Evolutionary conservation across 1,140 invertebrate species (phyloP), one percentile per base, ranked within the genome.

Genomic region (Dreissena rostriformis): DNA sequence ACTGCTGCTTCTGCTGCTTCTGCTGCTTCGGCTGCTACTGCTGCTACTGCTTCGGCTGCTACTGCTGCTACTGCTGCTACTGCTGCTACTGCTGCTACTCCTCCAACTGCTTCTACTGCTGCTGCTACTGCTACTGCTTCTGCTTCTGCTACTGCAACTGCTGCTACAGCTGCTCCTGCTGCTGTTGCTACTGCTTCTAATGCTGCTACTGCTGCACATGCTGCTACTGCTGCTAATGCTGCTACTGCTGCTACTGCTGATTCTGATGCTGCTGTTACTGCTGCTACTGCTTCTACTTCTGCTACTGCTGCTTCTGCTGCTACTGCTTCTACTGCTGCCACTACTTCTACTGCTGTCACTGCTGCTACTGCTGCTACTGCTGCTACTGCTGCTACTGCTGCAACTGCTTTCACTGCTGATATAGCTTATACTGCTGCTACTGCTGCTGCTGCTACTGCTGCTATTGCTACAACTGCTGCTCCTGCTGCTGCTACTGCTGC

Each of bases 241-340:
- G 51, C 65, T 79, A 6, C 65, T 28, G 7, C 49, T 55, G 19
- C 28, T 67, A 70, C 61, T 70, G n/a, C 15, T 70, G 39, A 1
- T 70, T 49, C 63, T 79, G 70, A 7, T 49, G 29, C 22, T 70
- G 63, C 22, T 79, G 11, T 26, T 55, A 70, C 22, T 70, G 51
- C 22, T 55, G 51, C 63, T 70, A 70, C 28, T 55, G 70, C 22
- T 79, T 12, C 22, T 79, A 70, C 28, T 79, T 49, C 63, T 70
- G 28, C 28, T 79, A 70, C 22, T 79, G 51, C 63, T 79, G 70
- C 63, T 53, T 49, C 15, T 79, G 51, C 22, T 79, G 39, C 65
- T 68, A 53, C 65, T 51, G 15, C 49, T 79, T 49, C 28, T 51
- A 70, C 61, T 79, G 70, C 65, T 70, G n/a, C 61, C 70, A 24